Evolutionary conservation across 1,140 invertebrate species (phyloP), one percentile per base, ranked within the genome.

Genomic region (Heliconius melpomene): DNA sequence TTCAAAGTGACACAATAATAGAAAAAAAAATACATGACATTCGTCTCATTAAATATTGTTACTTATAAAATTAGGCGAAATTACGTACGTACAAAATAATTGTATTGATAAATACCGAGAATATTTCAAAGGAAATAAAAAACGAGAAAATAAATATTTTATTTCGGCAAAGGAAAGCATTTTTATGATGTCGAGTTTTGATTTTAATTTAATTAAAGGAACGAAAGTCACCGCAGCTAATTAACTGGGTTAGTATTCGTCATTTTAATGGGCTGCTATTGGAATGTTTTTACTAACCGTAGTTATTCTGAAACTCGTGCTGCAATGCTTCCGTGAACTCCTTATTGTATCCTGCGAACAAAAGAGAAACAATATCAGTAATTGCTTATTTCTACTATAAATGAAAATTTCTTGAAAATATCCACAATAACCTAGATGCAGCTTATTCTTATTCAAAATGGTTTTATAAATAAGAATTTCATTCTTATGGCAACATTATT

Each of bases 281-380:
- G 77, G 70, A 80, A 77, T 80, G 76, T 77, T 79, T 52, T 79
- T 75, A 83, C 88, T 88, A 82, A 90, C 89, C 88, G 86, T 84
- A 79, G 83, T 79, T 86, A 83, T 86, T 82, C 84, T 85, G 75
- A 81, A 82, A 76, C 60, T 82, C 70, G 78, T 71, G 79, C 78
- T 84, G 74, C 78, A 74, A 57, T 82, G 75, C 50, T 71, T 78
- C 75, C 78, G 82, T 76, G 80, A 83, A 72, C 70, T 79, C 76
- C 77, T 85, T 84, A 84, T 82, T 85, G 80, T 84, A 40, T 82
- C 83, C 89, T 90, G 89, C 38, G 66, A 87, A 89, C 85, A 88
- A 89, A 84, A 73, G 73, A 81, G 54, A 81, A 80, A 78, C 74
- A 79, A 82, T 76, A 79, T 79, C 72, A 82, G 70, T 79, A 82